Evolutionary conservation across 2,797 vertebrate genomes (phyloP).

Genomic region (Champsocephalus esox): DNA sequence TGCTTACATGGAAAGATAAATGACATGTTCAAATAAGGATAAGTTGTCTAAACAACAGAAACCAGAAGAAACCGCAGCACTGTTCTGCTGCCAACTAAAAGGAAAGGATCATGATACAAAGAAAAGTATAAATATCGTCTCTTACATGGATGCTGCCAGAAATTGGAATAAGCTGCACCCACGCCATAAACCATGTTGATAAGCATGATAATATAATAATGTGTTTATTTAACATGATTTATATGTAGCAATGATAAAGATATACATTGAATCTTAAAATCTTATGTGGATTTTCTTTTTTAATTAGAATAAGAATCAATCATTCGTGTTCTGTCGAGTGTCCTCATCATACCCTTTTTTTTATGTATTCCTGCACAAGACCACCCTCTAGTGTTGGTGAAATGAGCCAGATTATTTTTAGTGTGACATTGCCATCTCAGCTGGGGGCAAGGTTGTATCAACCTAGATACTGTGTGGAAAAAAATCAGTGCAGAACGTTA

Average conservation of each 20-base stretch:
- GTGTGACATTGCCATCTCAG: constrained; percentile 33
- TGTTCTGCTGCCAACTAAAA: constrained; percentile 23
- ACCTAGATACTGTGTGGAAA: constrained; percentile 17
- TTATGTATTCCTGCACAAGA: constrained; percentile 20
- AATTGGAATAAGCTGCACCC: background rate
- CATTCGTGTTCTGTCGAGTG: background rate
- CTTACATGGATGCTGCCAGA: constrained; percentile 1
- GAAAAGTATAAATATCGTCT: background rate
- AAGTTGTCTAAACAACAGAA: constrained; percentile 62
- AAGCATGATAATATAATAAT: background rate
- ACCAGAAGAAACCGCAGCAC: constrained; percentile 37
- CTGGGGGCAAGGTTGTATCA: constrained; percentile 30
- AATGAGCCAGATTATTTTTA: background rate
- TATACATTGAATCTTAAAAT: background rate
- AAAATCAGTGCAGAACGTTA: background rate
- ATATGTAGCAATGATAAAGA: background rate
- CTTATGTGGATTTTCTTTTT: background rate
- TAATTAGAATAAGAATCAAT: too few species aligned
- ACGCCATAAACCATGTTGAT: constrained; percentile 1
- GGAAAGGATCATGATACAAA: background rate
- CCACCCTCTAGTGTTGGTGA: constrained; percentile 46
- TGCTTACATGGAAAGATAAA: constrained; percentile 12
- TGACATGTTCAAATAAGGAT: constrained; percentile 13
- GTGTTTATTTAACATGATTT: background rate
- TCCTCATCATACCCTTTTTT: background rate